These are phyloP conservation scores for Drosophila testacea DNA, from an alignment of 2,888 invertebrate genomes.

Conservation along the genomic window DNA sequence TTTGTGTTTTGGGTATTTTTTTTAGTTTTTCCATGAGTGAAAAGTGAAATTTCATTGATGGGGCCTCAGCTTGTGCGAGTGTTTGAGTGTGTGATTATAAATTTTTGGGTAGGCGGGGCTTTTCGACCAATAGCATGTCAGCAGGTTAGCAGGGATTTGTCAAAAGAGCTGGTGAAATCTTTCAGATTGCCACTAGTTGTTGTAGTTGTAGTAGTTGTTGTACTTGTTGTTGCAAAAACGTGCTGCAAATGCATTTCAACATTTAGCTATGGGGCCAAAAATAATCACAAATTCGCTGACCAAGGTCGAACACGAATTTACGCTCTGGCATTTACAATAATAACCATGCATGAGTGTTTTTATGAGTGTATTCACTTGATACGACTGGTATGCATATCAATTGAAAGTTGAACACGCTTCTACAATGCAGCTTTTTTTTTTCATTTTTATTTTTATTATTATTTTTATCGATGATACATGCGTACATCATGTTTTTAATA, in stretches of 20 bases:
- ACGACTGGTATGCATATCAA: slow-evolving; percentile 41
- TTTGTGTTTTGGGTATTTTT: slow-evolving; percentile 20
- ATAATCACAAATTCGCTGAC: slow-evolving; percentile 46
- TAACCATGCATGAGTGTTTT: slow-evolving; percentile 12
- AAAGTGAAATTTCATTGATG: slow-evolving; percentile 70
- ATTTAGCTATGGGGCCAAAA: slow-evolving; percentile 28
- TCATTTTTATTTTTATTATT: slow-evolving; percentile 1
- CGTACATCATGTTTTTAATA: background rate
- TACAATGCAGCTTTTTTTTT: slow-evolving; percentile 2
- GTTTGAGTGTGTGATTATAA: slow-evolving; percentile 29
- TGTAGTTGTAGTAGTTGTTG: slow-evolving; percentile 11
- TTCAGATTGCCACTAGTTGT: slow-evolving; percentile 21
- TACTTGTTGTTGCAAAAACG: slow-evolving; percentile 38
- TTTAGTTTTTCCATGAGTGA: slow-evolving; percentile 65
- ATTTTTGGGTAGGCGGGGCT: slow-evolving; percentile 36
- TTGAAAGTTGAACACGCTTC: slow-evolving; percentile 31
- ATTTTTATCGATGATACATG: background rate
- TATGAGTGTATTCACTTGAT: slow-evolving; percentile 15
- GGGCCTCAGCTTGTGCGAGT: slow-evolving; percentile 7
- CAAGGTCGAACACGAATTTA: slow-evolving; percentile 51
- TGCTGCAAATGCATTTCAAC: slow-evolving; percentile 47
- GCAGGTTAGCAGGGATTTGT: slow-evolving; percentile 78
- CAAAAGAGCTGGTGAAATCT: slow-evolving; percentile 69
- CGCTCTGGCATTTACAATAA: slow-evolving; percentile 53
- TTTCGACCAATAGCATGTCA: slow-evolving; percentile 67